phyloP scores from a whole-genome alignment of 2,113 vertebrate species.

The Crotophaga sulcirostris region DNA sequence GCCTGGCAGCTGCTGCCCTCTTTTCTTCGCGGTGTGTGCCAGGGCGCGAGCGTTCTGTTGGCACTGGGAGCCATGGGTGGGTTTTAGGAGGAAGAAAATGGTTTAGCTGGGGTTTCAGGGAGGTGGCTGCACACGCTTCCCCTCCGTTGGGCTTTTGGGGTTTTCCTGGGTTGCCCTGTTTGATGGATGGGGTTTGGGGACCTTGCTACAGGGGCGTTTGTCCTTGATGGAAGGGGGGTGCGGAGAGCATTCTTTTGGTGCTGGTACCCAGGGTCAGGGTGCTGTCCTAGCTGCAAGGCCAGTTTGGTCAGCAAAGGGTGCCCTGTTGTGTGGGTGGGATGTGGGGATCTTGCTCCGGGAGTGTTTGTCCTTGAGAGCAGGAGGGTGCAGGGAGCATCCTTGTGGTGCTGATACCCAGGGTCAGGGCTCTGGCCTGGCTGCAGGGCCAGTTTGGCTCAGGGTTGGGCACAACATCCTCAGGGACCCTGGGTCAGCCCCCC shows the following conservation, averaged over 20 bases:
- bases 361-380: too few relatives aligned
- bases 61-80: background rate
- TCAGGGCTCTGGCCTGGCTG: too few relatives aligned
- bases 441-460: rapidly evolving
- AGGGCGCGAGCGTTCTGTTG: background rate
- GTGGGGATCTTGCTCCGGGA: too few relatives aligned
- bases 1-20: constrained; percentile 58
- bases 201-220: too few relatives aligned
- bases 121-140: rapidly evolving
- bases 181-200: too few relatives aligned
- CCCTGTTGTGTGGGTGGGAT: too few relatives aligned
- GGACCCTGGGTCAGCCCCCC: background rate
- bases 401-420: rapidly evolving
- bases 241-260: rapidly evolving
- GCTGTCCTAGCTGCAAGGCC: rapidly evolving
- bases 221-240: too few relatives aligned
- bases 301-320: background rate
- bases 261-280: background rate
- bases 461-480: background rate
- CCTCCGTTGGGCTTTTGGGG: rapidly evolving
- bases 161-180: background rate
- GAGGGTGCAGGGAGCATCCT: background rate
- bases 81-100: background rate
- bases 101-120: background rate
- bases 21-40: background rate